A percentile compares a stretch with the other conserved stretches of the same genome.
phyloP scores from a whole-genome alignment of 2,888 invertebrate genomes.

The Biston betularia region DNA sequence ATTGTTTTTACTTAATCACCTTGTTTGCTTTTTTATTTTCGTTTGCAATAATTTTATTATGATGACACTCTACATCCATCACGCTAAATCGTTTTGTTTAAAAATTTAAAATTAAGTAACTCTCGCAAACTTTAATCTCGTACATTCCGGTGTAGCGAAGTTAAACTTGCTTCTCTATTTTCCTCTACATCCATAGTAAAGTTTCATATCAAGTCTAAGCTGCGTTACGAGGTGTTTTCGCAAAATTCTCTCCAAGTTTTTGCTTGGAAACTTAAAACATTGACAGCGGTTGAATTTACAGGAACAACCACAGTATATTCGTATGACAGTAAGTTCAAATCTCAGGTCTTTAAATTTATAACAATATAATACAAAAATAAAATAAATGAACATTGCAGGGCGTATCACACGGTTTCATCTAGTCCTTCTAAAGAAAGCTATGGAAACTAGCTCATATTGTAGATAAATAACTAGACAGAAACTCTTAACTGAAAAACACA shows the following conservation, averaged over 20 bases:
- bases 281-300: slow-evolving; percentile 68
- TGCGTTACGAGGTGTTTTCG: slow-evolving; percentile 44
- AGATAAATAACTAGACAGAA: no score
- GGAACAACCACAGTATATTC: slow-evolving; percentile 35
- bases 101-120: no score
- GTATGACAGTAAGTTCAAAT: slow-evolving; percentile 14
- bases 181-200: slow-evolving; percentile 49
- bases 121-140: no score
- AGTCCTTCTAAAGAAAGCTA: no score
- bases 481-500: no score
- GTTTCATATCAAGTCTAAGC: slow-evolving; percentile 54
- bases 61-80: no score
- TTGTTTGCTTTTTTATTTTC: no score
- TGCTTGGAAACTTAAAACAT: slow-evolving; percentile 67
- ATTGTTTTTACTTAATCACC: no score
- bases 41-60: no score
- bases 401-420: no score
- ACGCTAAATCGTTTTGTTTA: no score
- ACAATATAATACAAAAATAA: not conserved
- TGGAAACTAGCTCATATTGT: no score
- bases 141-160: not conserved
- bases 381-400: not conserved
- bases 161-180: slow-evolving; percentile 33
- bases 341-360: not conserved
- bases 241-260: slow-evolving; percentile 52